Evolutionary conservation across 1,140 invertebrate genomes (phyloP), one percentile per base, ranked within the genome.

Genomic region (Heliothis virescens): DNA sequence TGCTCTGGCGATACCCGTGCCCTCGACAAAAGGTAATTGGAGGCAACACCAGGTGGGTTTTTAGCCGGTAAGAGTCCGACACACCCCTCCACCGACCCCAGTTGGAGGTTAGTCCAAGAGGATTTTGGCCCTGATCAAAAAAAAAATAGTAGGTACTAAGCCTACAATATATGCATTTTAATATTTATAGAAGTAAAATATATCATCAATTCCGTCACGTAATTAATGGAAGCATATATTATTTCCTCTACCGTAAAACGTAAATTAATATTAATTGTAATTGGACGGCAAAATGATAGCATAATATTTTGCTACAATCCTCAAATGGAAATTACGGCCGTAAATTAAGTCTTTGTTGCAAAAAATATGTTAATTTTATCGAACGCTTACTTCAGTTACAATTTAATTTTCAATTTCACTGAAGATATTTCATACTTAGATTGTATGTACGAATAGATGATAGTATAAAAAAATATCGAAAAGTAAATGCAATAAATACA

Each of bases 361-460:
- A 13, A 59, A 59, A 26, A 59, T 57, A 57, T 57, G 55, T 9
- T 12, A 59, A 13, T 21, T 59, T 59, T 59, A 59, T 59, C 11
- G 57, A 59, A 26, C 18, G 57, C 57, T 59, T 59, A 12, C 57
- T 29, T 59, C 26, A 26, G 21, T 59, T 59, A 59, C 26, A 18
- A 59, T 59, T 53, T 53, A 13, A 53, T 16, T 53, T 63, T 63
- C 60, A 41, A 41, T 63, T 63, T 63, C 60, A 63, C 60, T 41
- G 3, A 63, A 63, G 29, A 63, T 62, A 62, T 62, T 62, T 62
- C 21, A 63, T 4, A 9, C 60, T 13, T 63, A 41, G 34, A n/a
- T 62, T n/a, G 26, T 62, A 53, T n/a, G 3, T 53, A 1, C 9
- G 34, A 9, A 4, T 41, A 41, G 34, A 41, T 41, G 7, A 9